Percentiles rank a stretch among this genome's conserved stretches.
These are phyloP conservation scores for Gambelia wislizenii DNA, from an alignment of 2,797 vertebrate genomes.

Conservation along the genomic window DNA sequence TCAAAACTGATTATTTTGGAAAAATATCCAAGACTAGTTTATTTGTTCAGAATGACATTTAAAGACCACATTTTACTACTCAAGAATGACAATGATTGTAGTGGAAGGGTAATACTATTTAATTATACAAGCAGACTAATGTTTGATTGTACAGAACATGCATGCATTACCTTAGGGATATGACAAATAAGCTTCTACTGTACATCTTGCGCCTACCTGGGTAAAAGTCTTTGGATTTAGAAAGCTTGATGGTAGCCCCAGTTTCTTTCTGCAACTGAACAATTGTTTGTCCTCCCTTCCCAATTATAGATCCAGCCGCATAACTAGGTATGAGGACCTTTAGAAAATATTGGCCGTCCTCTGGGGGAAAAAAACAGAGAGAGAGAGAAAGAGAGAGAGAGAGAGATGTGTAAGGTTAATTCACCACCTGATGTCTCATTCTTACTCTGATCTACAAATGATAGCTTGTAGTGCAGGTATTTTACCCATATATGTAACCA, in stretches of 20 bases:
- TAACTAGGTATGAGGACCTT: conserved; percentile 92
- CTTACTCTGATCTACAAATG: conserved; percentile 61
- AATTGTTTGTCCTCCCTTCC: conserved; percentile 90
- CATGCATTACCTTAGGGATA: conserved; percentile 55
- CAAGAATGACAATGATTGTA: conserved; percentile 46
- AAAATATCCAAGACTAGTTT: conserved; percentile 30
- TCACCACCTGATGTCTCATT: conserved; percentile 58
- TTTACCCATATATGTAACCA: conserved; percentile 54
- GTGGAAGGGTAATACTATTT: conserved; percentile 50
- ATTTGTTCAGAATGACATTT: conserved; percentile 58
- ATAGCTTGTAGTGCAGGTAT: conserved; percentile 21
- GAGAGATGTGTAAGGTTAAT: conserved; percentile 77
- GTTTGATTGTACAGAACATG: conserved; percentile 23
- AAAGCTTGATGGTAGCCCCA: conserved; percentile 90
- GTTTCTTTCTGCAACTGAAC: conserved; percentile 91
- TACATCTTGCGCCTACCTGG: conserved; percentile 85
- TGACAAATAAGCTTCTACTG: conserved; percentile 72
- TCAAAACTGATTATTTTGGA: conserved; percentile 63
- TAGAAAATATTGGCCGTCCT: conserved; percentile 91
- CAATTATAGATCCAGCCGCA: conserved; percentile 92
- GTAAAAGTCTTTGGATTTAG: conserved; percentile 92
- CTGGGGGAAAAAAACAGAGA: conserved; percentile 86
- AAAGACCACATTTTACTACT: conserved; percentile 52
- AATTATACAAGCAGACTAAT: not conserved
- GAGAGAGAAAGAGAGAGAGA: too few relatives aligned